Percentiles rank a stretch among this genome's conserved stretches.
Evolutionary conservation across 2,113 vertebrate genomes (phyloP).

Genomic region (Pollachius pollachius): DNA sequence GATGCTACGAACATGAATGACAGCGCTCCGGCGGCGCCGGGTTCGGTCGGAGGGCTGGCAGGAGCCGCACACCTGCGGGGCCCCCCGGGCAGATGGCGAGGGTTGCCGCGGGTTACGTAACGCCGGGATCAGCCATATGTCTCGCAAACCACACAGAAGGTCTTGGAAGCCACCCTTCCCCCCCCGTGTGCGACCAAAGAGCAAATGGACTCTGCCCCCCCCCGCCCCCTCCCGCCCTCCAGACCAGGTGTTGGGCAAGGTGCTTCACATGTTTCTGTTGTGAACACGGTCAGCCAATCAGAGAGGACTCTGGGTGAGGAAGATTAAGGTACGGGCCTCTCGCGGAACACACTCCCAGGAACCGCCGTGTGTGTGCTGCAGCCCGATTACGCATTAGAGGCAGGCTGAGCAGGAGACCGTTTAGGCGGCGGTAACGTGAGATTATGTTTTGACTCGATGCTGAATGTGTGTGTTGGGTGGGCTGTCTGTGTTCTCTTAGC

Average conservation of each 20-base stretch:
- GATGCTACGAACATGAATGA: conserved; percentile 68
- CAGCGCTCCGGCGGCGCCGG: conserved; percentile 62
- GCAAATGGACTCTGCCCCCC: conserved; percentile 57
- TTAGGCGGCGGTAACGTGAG: too few relatives aligned
- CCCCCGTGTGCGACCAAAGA: conserved; percentile 57
- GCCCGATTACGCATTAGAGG: not conserved
- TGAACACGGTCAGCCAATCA: conserved; percentile 51
- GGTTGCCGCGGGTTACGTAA: conserved; percentile 71
- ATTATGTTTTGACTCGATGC: too few relatives aligned
- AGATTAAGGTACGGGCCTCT: not conserved
- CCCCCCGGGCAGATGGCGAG: conserved; percentile 72
- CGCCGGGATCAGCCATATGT: conserved; percentile 74
- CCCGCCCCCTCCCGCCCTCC: conserved; percentile 54
- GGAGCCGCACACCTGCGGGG: conserved; percentile 68
- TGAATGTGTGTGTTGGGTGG: too few relatives aligned
- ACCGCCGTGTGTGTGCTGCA: not conserved
- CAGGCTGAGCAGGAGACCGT: too few relatives aligned
- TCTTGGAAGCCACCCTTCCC: conserved; percentile 61
- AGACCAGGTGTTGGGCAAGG: conserved; percentile 69
- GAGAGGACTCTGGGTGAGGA: conserved; percentile 16
- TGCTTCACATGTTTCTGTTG: conserved; percentile 47
- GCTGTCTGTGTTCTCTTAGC: too few relatives aligned
- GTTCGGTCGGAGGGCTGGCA: conserved; percentile 61
- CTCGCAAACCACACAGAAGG: conserved; percentile 64
- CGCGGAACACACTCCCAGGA: conserved; percentile 10